Conservation (phyloP, 2,113 vertebrate species). For the rat (Rattus norvegicus) region GRCr8 NC_086022.1:12943501-12944000, state of each 20-base stretch:
- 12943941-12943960: background rate
- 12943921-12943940: background rate
- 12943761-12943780: too few relatives aligned
- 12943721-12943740: background rate
- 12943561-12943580: constrained; percentile 39
- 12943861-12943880: background rate
- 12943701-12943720: background rate
- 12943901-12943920: background rate
- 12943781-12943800: background rate
- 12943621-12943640: background rate
- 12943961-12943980: background rate
- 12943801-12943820: background rate
- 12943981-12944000: background rate
- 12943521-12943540: constrained; percentile 55
- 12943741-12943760: too few relatives aligned
- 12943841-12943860: background rate
- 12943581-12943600: constrained; percentile 38
- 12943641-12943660: background rate
- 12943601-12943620: background rate
- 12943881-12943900: background rate
- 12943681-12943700: background rate
- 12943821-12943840: background rate
- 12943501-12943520: constrained; percentile 48
- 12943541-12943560: background rate
- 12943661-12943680: background rate